Conservation (phyloP, 2,888 invertebrate species). For the Sipha maydis region DNA sequence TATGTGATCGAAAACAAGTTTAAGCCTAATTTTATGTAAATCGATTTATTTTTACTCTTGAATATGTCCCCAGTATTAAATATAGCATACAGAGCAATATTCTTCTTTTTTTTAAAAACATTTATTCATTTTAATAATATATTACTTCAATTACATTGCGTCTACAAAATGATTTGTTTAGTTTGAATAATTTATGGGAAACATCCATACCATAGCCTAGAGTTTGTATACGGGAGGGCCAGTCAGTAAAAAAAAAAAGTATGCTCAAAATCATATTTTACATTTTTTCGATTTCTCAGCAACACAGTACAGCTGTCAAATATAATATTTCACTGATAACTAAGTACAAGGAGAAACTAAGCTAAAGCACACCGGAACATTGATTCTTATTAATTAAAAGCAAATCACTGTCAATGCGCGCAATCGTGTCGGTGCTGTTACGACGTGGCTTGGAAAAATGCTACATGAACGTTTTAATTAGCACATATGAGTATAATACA, state of each 20-base stretch:
- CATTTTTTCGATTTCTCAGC: not conserved
- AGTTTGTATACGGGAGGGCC: not conserved
- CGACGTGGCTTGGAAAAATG: not conserved
- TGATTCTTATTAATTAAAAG: not conserved
- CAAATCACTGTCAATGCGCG: not conserved
- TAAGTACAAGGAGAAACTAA: not conserved
- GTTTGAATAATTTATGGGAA: conserved; percentile 36
- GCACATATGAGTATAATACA: too few relatives aligned
- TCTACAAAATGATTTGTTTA: conserved; percentile 13
- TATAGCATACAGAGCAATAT: not conserved
- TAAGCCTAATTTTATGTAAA: not conserved
- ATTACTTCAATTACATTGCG: not conserved
- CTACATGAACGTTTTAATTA: not conserved
- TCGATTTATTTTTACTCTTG: conserved; percentile 1
- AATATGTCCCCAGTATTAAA: not conserved
- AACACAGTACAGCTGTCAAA: not conserved
- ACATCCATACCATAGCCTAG: not conserved
- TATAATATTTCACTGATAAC: not conserved
- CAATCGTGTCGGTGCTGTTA: not conserved
- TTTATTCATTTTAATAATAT: not conserved
- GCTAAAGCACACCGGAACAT: not conserved
- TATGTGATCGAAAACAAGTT: conserved; percentile 19
- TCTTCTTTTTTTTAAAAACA: not conserved
- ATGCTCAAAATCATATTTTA: not conserved
- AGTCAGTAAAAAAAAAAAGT: not conserved